Percentiles rank a stretch among this genome's conserved stretches.
Evolutionary conservation across 1,140 invertebrate genomes (phyloP).

Genomic region (Drosophila kanapiae): DNA sequence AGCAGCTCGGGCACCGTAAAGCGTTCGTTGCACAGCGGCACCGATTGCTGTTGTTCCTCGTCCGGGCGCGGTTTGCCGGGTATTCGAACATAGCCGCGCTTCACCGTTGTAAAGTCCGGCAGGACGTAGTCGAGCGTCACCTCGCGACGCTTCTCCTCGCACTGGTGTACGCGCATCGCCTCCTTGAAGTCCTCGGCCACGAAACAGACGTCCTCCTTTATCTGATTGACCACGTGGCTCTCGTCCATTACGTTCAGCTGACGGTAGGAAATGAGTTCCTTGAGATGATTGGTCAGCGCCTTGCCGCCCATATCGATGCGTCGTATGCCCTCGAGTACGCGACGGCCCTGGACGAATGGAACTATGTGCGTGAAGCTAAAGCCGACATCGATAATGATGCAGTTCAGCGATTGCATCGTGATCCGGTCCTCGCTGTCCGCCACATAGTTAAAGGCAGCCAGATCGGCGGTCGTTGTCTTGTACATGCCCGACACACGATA

Average conservation of each 20-base stretch:
- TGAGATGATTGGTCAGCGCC: conserved; percentile 98
- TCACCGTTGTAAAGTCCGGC: conserved; percentile 96
- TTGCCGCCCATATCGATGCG: conserved; percentile 99
- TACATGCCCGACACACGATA: conserved; percentile 96
- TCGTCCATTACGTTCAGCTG: conserved; percentile 99
- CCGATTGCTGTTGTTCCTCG: conserved; percentile 88
- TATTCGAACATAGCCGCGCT: conserved; percentile 90
- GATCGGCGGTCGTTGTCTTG: conserved; percentile 91
- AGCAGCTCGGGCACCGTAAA: conserved; percentile 98
- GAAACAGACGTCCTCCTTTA: conserved; percentile 99
- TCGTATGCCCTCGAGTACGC: conserved; percentile 91
- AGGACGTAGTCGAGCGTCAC: conserved; percentile 97
- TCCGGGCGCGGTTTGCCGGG: conserved; percentile 57
- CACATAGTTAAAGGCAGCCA: conserved; percentile 89
- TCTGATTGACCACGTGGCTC: conserved; percentile 99
- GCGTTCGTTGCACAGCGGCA: conserved; percentile 95
- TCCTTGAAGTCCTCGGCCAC: conserved; percentile 94
- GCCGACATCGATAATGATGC: conserved; percentile 96
- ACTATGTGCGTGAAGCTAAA: conserved; percentile 98
- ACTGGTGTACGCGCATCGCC: conserved; percentile 92
- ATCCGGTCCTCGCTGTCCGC: conserved; percentile 82
- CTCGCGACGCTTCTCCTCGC: conserved; percentile 87
- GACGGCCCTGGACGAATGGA: conserved; percentile 96
- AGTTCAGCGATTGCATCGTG: conserved; percentile 87
- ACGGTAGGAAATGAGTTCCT: conserved; percentile 96